Evolutionary conservation across 2,888 invertebrate genomes (phyloP).

Genomic region (Gymnocheta viridis): DNA sequence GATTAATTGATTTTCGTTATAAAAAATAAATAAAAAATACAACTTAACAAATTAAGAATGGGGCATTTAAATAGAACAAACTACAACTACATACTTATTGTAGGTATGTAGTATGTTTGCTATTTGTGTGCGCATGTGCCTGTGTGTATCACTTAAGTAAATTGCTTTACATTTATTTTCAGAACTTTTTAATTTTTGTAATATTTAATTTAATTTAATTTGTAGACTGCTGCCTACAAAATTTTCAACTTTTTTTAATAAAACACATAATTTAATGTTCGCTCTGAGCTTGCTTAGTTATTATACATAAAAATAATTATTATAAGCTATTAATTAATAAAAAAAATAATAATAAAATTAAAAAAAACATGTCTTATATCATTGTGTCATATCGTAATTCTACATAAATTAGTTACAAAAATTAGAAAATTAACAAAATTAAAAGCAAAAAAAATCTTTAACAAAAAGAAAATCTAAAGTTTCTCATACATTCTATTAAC

Average conservation of each 20-base stretch:
- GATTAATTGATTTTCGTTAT: conserved; percentile 30
- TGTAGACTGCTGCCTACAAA: conserved; percentile 5
- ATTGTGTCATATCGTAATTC: conserved; percentile 83
- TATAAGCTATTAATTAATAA: conserved; percentile 21
- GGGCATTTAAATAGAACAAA: background rate
- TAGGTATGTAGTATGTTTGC: background rate
- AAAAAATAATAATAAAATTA: conserved; percentile 33
- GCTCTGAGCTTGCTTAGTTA: conserved; percentile 80
- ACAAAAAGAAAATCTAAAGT: conserved; percentile 51
- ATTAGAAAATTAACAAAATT: conserved; percentile 66
- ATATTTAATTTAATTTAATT: background rate
- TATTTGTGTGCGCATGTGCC: conserved; percentile 8
- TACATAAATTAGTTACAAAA: conserved; percentile 70
- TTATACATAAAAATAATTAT: conserved; percentile 69
- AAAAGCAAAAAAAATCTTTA: conserved; percentile 29
- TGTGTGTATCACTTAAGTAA: conserved; percentile 30
- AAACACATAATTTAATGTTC: conserved; percentile 58
- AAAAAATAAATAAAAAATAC: background rate
- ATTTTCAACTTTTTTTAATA: background rate
- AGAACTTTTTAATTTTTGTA: background rate
- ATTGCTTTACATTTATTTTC: conserved; percentile 20
- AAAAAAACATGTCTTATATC: conserved; percentile 74
- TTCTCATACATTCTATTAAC: conserved; percentile 51
- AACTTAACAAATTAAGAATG: background rate
- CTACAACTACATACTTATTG: background rate